phyloP scores from a whole-genome alignment of 2,797 vertebrate genomes.

The Rachycentron canadum region DNA sequence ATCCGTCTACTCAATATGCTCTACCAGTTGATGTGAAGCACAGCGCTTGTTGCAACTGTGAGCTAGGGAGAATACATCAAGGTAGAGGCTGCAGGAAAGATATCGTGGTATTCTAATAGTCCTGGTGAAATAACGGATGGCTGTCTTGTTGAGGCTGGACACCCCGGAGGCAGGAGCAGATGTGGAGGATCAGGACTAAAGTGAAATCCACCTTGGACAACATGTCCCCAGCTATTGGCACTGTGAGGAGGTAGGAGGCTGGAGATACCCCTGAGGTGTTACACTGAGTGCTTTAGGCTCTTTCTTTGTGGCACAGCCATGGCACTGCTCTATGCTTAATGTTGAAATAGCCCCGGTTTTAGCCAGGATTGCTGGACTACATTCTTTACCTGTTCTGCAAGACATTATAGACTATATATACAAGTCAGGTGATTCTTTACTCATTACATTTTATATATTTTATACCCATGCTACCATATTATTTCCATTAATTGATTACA shows the following conservation, averaged over 20 bases:
- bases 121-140: conserved; percentile 30
- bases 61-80: conserved; percentile 41
- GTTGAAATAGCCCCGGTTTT: conserved; percentile 55
- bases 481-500: background rate
- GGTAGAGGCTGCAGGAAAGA: conserved; percentile 50
- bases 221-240: conserved; percentile 39
- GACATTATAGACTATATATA: conserved; percentile 2
- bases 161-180: conserved; percentile 58
- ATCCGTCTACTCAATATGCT: conserved; percentile 13
- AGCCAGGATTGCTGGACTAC: background rate
- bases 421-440: background rate
- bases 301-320: conserved; percentile 59
- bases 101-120: conserved; percentile 43
- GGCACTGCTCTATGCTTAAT: conserved; percentile 55
- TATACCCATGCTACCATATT: background rate
- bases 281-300: conserved; percentile 63
- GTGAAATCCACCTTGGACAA: conserved; percentile 60
- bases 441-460: background rate
- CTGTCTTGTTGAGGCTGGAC: conserved; percentile 49
- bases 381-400: conserved; percentile 1
- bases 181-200: conserved; percentile 48
- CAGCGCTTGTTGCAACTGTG: conserved; percentile 3
- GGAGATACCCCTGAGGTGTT: conserved; percentile 70
- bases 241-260: conserved; percentile 53
- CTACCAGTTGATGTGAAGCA: background rate